phyloP scores from a whole-genome alignment of 2,888 invertebrate genomes.

The Cephus pygmeus region DNA sequence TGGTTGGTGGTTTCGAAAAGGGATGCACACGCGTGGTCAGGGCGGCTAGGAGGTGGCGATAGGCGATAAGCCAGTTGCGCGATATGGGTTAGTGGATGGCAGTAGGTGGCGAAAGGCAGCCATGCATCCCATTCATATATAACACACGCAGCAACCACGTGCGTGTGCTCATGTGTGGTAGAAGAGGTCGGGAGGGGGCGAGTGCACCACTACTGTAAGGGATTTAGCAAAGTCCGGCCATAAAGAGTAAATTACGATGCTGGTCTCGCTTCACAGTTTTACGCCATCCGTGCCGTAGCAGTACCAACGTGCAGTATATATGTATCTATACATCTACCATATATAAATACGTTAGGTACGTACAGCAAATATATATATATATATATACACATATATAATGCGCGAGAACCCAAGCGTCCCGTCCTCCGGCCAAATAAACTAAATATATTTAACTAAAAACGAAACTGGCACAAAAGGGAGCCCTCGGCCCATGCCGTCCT shows the following conservation, averaged over 20 bases:
- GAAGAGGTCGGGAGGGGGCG: not conserved
- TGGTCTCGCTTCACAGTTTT: slow-evolving; percentile 53
- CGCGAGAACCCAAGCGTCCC: slow-evolving; percentile 19
- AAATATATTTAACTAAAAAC: slow-evolving; percentile 26
- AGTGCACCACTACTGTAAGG: slow-evolving; percentile 35
- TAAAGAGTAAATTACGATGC: slow-evolving; percentile 58
- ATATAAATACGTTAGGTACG: not conserved
- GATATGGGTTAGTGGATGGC: slow-evolving; percentile 23
- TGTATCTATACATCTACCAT: not conserved
- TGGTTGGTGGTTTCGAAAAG: not conserved
- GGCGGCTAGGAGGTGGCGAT: slow-evolving; percentile 18
- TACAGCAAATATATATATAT: not conserved
- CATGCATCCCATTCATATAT: not conserved
- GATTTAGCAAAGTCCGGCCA: slow-evolving; percentile 54
- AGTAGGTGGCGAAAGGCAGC: slow-evolving; percentile 26
- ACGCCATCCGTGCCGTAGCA: slow-evolving; percentile 34
- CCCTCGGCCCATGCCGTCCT: not conserved
- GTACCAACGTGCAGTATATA: slow-evolving; percentile 10
- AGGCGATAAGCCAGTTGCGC: slow-evolving; percentile 27
- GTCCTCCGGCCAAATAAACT: slow-evolving; percentile 12
- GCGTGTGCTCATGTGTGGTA: not conserved
- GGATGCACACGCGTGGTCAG: not conserved
- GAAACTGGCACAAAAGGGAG: slow-evolving; percentile 27
- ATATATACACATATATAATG: not conserved
- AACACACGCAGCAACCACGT: not conserved